These are phyloP conservation scores for Aquatica leii DNA, from an alignment of 2,888 invertebrate genomes.

Conservation along the genomic window DNA sequence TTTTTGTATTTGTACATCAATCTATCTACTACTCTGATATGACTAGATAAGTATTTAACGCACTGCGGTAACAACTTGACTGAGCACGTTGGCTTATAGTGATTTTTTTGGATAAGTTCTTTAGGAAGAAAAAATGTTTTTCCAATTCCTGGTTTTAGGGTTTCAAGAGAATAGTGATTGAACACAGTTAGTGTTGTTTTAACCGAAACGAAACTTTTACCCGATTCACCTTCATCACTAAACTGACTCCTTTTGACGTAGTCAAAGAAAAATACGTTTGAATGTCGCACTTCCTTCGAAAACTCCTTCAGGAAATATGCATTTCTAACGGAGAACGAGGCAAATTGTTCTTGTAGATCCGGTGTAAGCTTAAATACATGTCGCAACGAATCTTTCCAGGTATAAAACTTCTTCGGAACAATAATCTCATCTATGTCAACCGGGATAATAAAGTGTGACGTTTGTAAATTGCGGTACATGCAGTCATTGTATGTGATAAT, in stretches of 20 bases:
- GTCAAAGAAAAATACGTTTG: conserved; percentile 45
- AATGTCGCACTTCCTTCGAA: conserved; percentile 4
- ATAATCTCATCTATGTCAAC: conserved; percentile 79
- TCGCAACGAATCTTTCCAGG: conserved; percentile 67
- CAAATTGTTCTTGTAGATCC: conserved; percentile 49
- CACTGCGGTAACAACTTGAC: conserved; percentile 55
- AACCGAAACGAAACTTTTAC: conserved; percentile 76
- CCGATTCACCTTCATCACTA: conserved; percentile 71
- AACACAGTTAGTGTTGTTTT: conserved; percentile 73
- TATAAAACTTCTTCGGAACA: conserved; percentile 68
- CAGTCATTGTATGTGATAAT: conserved; percentile 81
- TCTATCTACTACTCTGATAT: conserved; percentile 47
- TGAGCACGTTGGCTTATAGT: conserved; percentile 66
- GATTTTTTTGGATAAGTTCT: conserved; percentile 70
- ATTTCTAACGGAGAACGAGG: conserved; percentile 72
- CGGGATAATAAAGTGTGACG: conserved; percentile 72
- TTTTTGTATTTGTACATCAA: conserved; percentile 50
- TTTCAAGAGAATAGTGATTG: conserved; percentile 76
- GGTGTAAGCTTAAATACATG: conserved; percentile 49
- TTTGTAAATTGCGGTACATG: conserved; percentile 73
- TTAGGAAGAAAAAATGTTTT: conserved; percentile 68
- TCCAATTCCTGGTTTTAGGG: conserved; percentile 64
- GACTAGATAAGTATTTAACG: conserved; percentile 51
- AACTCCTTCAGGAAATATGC: conserved; percentile 62
- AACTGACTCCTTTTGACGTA: conserved; percentile 50